phyloP scores from a whole-genome alignment of 1,140 invertebrate genomes.

The Chironomus striatipennis region DNA sequence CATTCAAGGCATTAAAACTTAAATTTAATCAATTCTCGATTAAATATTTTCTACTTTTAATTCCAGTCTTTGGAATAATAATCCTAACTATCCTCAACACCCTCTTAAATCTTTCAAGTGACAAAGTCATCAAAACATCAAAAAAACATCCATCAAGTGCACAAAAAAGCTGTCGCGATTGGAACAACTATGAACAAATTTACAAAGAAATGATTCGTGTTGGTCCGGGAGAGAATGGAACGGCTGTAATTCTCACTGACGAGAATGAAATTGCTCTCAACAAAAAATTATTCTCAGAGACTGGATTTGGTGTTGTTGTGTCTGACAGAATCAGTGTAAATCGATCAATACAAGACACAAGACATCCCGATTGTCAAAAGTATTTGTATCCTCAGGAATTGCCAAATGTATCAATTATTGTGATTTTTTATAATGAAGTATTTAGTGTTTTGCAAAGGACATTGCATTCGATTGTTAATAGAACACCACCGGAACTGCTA shows the following conservation, averaged over 20 bases:
- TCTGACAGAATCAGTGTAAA: slow-evolving; percentile 84
- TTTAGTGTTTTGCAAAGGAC: slow-evolving; percentile 81
- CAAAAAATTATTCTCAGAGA: slow-evolving; percentile 61
- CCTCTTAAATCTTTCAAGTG: not conserved
- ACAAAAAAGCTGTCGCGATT: not conserved
- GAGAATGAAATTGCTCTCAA: slow-evolving; percentile 50
- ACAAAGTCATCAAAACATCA: not conserved
- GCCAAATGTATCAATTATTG: slow-evolving; percentile 75
- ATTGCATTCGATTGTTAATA: slow-evolving; percentile 70
- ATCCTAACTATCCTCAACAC: not conserved
- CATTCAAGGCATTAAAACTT: no score
- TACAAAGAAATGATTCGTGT: not conserved
- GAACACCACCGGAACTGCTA: slow-evolving; percentile 71
- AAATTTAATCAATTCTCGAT: not conserved
- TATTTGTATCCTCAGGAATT: slow-evolving; percentile 57
- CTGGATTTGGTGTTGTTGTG: slow-evolving; percentile 82
- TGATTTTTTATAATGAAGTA: slow-evolving; percentile 93
- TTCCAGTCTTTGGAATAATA: not conserved
- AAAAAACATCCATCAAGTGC: not conserved
- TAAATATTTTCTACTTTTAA: not conserved
- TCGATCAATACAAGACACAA: slow-evolving; percentile 70
- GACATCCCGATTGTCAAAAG: slow-evolving; percentile 52
- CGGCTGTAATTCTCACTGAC: slow-evolving; percentile 41
- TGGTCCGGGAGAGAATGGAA: not conserved
- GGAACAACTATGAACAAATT: not conserved